phyloP scores from a whole-genome alignment of 2,113 vertebrate genomes.

The Lanius collurio region DNA sequence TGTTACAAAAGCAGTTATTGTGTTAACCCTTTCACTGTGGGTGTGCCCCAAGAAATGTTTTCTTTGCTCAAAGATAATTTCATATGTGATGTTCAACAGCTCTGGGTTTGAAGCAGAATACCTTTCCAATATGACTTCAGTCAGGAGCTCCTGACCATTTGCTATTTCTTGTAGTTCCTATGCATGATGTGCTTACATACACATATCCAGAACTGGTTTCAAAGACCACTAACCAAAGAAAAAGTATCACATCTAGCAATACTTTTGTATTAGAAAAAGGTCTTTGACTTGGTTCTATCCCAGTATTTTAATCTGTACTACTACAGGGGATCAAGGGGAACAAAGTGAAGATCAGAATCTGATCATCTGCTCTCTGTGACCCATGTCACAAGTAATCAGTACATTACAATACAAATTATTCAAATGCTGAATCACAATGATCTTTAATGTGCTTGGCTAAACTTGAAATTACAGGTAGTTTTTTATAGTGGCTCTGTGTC shows the following conservation, averaged over 20 bases:
- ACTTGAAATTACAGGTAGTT: background rate
- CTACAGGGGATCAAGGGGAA: background rate
- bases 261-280: background rate
- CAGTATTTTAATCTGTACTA: background rate
- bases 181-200: background rate
- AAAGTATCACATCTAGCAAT: background rate
- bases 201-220: background rate
- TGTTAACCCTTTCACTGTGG: conserved; percentile 14
- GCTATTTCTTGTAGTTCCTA: background rate
- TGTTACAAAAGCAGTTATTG: background rate
- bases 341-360: background rate
- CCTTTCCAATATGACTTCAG: background rate
- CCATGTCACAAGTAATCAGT: background rate
- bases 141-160: background rate
- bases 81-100: background rate
- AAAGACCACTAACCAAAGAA: background rate
- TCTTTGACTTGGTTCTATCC: background rate
- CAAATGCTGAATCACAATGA: background rate
- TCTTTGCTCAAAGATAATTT: background rate
- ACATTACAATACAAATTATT: background rate
- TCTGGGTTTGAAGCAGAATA: background rate
- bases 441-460: background rate
- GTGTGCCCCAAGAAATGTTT: background rate
- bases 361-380: background rate
- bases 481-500: background rate